Percentiles rank a stretch among this genome's conserved stretches.
Conservation (phyloP, 2,888 invertebrate species). For the Agapostemon virescens region DNA sequence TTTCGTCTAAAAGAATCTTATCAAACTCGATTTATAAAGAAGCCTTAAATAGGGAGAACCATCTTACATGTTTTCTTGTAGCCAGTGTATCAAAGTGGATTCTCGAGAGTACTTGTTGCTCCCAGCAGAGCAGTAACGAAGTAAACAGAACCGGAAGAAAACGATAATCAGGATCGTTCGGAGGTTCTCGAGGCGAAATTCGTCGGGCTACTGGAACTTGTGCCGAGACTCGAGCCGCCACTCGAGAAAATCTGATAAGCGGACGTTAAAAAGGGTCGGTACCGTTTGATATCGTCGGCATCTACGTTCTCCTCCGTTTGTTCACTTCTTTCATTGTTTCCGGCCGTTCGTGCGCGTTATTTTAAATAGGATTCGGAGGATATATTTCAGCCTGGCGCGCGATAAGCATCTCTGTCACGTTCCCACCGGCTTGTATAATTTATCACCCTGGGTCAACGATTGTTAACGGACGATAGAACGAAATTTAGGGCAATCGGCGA, state of each 20-base stretch:
- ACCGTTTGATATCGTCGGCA: not conserved
- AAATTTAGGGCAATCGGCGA: slow-evolving; percentile 21
- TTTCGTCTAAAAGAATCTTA: too few species aligned
- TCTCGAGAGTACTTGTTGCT: not conserved
- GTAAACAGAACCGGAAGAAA: not conserved
- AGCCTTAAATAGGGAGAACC: not conserved
- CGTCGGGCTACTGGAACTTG: slow-evolving; percentile 30
- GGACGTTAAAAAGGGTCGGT: slow-evolving; percentile 16
- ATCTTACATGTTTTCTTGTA: not conserved
- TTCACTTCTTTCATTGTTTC: not conserved
- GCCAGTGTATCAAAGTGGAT: not conserved
- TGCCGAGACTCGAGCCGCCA: not conserved
- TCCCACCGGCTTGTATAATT: slow-evolving; percentile 17
- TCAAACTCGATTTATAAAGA: too few species aligned
- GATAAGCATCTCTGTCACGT: slow-evolving; percentile 23
- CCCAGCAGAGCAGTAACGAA: not conserved
- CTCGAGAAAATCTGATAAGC: slow-evolving; percentile 37
- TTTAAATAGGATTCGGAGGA: slow-evolving; percentile 27
- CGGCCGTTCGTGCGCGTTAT: not conserved
- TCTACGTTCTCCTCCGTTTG: slow-evolving; percentile 8
- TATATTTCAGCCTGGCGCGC: slow-evolving; percentile 6
- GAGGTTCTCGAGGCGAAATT: slow-evolving; percentile 6
- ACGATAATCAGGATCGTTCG: slow-evolving; percentile 10
- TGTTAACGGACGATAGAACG: not conserved
- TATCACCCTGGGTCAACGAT: not conserved